Percentiles rank a stretch among this genome's conserved stretches.
Conservation (phyloP, 2,113 vertebrate genomes). For the Aspiorhynchus laticeps region DNA sequence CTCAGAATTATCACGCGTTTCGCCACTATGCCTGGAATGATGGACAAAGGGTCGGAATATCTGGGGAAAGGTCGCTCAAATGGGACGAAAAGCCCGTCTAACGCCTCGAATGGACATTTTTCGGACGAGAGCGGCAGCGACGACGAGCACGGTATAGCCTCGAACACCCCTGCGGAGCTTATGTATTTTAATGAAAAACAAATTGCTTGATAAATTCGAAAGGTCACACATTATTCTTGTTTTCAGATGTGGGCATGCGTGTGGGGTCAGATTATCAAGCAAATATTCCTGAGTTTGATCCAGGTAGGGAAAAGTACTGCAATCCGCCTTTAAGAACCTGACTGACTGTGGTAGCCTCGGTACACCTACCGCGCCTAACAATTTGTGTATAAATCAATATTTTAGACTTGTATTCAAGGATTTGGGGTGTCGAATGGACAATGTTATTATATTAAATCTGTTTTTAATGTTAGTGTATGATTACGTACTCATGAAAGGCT, state of each 20-base stretch:
- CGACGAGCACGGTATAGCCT: conserved; percentile 92
- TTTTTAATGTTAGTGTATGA: neutral
- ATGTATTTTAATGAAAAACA: neutral
- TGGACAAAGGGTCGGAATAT: conserved; percentile 90
- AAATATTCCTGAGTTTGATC: conserved; percentile 90
- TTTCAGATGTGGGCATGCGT: conserved; percentile 96
- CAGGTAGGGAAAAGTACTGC: conserved; percentile 72
- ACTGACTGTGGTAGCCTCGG: conserved; percentile 67
- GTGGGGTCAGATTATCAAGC: conserved; percentile 94
- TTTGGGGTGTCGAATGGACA: neutral
- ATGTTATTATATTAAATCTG: neutral
- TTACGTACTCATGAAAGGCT: neutral
- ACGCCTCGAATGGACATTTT: conserved; percentile 88
- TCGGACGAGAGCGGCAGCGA: conserved; percentile 92
- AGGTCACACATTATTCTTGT: conserved; percentile 26
- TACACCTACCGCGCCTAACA: neutral
- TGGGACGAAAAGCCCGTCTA: conserved; percentile 87
- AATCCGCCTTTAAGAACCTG: conserved; percentile 12
- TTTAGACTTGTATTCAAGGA: neutral
- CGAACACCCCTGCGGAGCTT: conserved; percentile 68
- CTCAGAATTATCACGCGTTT: neutral
- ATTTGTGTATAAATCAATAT: neutral
- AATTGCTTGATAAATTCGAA: neutral
- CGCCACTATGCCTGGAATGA: conserved; percentile 87
- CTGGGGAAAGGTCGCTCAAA: conserved; percentile 86